Evolutionary conservation across 2,113 vertebrate species (phyloP).

Genomic region (Neofelis nebulosa): DNA sequence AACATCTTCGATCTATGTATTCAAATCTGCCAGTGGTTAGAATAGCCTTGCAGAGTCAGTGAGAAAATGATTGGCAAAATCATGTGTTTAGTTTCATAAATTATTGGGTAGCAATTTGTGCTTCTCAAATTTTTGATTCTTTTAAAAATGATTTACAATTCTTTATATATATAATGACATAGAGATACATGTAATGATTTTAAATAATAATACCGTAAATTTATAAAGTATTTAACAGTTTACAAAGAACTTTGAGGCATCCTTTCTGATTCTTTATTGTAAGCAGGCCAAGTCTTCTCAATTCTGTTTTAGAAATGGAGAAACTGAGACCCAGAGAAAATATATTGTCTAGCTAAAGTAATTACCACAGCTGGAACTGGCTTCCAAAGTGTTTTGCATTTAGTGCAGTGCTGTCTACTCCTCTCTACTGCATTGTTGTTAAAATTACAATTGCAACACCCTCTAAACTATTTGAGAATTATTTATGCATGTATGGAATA

Average conservation of each 20-base stretch:
- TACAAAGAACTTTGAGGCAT: background rate
- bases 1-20: background rate
- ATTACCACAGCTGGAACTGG: background rate
- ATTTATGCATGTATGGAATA: conserved; percentile 12
- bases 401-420: background rate
- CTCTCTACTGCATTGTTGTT: background rate
- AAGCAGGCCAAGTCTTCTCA: background rate
- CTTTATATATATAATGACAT: background rate
- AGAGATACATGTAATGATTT: background rate
- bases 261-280: background rate
- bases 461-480: conserved; percentile 44
- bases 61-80: background rate
- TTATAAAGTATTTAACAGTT: background rate
- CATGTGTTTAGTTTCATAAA: background rate
- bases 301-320: background rate
- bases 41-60: background rate
- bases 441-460: background rate
- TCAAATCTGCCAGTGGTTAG: background rate
- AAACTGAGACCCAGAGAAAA: background rate
- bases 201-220: conserved; percentile 4
- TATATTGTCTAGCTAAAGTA: background rate
- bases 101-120: background rate
- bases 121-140: conserved; percentile 11
- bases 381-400: background rate
- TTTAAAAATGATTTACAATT: background rate